Conservation (phyloP, 2,888 invertebrate genomes). For the Homarus gammarus region DNA sequence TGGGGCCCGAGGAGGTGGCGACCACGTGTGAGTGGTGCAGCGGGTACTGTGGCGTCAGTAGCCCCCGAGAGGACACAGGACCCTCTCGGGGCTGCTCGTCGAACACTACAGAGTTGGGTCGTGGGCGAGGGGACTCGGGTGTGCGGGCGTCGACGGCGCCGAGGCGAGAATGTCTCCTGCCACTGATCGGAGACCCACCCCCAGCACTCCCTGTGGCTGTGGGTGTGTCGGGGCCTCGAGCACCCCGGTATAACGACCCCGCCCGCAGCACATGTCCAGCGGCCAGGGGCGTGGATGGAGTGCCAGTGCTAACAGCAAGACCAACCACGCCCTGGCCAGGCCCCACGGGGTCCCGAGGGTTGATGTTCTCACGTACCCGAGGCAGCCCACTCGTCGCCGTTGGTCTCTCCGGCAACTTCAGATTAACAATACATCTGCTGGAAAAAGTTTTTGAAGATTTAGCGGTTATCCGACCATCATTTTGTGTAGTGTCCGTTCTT, state of each 20-base stretch:
- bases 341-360: constrained; percentile 40
- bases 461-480: constrained; percentile 37
- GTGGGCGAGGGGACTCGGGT: constrained; percentile 65
- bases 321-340: constrained; percentile 37
- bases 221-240: constrained; percentile 37
- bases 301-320: constrained; percentile 33
- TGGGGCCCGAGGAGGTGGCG: constrained; percentile 35
- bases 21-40: constrained; percentile 53
- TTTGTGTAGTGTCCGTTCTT: constrained; percentile 13
- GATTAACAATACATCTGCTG: constrained; percentile 72
- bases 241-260: constrained; percentile 66
- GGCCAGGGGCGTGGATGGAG: constrained; percentile 51
- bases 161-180: constrained; percentile 49
- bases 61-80: constrained; percentile 38
- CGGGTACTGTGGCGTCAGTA: constrained; percentile 64
- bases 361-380: constrained; percentile 40
- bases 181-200: constrained; percentile 40
- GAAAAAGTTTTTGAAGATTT: constrained; percentile 73
- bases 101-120: constrained; percentile 75
- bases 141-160: constrained; percentile 38
- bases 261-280: constrained; percentile 72
- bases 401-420: constrained; percentile 71
- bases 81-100: constrained; percentile 72
- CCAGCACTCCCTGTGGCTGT: constrained; percentile 34
- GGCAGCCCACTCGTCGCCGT: constrained; percentile 53